Percentiles rank a stretch among this genome's conserved stretches.
phyloP scores from a whole-genome alignment of 2,888 invertebrate genomes.

The Chloroclystis v-ata region DNA sequence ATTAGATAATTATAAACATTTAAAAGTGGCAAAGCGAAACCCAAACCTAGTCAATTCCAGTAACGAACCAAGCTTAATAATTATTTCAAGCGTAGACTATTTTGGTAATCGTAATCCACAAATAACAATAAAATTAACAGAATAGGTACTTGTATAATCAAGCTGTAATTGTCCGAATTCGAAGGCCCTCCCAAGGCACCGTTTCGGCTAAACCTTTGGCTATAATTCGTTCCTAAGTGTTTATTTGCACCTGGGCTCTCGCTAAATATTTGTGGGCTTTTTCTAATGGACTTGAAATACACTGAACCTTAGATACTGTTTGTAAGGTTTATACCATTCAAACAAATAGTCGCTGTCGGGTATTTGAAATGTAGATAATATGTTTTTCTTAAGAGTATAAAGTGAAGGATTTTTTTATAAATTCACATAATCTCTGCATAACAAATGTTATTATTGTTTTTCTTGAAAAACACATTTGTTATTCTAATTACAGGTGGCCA shows the following conservation, averaged over 20 bases:
- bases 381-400: too few species aligned
- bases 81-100: too few species aligned
- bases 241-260: constrained; percentile 40
- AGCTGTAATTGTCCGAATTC: constrained; percentile 35
- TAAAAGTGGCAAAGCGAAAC: neutral
- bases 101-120: constrained; percentile 7
- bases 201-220: constrained; percentile 40
- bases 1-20: neutral
- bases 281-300: constrained; percentile 3
- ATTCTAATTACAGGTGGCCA: too few species aligned
- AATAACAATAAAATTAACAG: constrained; percentile 20
- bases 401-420: too few species aligned
- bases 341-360: neutral
- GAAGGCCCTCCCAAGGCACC: constrained; percentile 37
- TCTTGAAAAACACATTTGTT: too few species aligned
- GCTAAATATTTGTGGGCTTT: constrained; percentile 7
- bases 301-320: neutral
- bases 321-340: neutral
- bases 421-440: too few species aligned
- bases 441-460: too few species aligned
- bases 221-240: constrained; percentile 44
- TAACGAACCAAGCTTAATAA: too few species aligned
- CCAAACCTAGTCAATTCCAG: too few species aligned
- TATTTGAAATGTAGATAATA: neutral
- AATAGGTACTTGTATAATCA: constrained; percentile 23